Evolutionary conservation across 2,888 invertebrate genomes (phyloP).

Genomic region (Pantelozetes paolii): DNA sequence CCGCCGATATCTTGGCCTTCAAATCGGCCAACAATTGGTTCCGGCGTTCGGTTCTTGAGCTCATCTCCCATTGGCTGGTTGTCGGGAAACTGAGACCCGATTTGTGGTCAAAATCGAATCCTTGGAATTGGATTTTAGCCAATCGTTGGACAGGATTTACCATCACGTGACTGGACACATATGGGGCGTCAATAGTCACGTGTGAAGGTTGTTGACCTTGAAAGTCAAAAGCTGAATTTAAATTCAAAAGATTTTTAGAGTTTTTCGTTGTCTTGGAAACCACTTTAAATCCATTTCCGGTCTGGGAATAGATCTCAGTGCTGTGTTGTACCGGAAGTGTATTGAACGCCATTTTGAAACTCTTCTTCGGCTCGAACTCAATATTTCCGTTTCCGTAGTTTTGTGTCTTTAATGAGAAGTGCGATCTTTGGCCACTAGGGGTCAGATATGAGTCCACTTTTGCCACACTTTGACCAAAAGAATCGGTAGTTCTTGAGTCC

Average conservation of each 20-base stretch:
- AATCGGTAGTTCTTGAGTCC: slow-evolving; percentile 4
- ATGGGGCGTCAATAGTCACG: background rate
- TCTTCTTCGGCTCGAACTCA: slow-evolving; percentile 24
- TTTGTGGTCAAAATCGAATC: background rate
- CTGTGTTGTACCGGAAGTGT: no score
- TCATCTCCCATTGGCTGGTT: background rate
- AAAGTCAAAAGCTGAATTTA: background rate
- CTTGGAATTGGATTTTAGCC: background rate
- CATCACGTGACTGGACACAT: no score
- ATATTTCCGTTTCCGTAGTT: background rate
- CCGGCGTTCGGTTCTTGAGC: background rate
- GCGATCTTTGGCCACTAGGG: background rate
- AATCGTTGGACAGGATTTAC: background rate
- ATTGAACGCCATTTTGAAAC: no score
- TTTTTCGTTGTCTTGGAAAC: background rate
- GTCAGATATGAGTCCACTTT: slow-evolving; percentile 10
- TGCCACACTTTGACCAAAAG: background rate
- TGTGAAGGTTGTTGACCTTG: background rate
- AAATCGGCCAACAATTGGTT: background rate
- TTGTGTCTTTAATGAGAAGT: background rate
- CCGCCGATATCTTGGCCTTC: no score
- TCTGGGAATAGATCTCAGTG: background rate
- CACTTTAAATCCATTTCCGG: background rate
- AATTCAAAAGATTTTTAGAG: background rate
- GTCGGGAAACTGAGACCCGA: background rate